Evolutionary conservation across 2,797 vertebrate genomes (phyloP), one percentile per base, ranked within the genome.

Genomic region (Hippopotamyrus pictus): DNA sequence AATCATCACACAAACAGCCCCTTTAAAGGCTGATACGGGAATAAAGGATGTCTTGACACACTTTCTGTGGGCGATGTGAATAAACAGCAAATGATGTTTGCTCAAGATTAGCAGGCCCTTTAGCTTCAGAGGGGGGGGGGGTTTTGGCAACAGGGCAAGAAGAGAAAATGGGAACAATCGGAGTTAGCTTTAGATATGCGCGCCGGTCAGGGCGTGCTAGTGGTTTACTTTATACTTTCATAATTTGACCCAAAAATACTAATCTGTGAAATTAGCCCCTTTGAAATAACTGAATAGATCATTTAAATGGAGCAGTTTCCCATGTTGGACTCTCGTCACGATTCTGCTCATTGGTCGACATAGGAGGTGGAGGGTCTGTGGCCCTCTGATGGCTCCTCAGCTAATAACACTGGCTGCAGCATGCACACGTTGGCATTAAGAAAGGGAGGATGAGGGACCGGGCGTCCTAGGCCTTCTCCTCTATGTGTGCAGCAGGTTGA

Each of bases 61-160:
- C 53, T 87, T 87, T 87, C 86, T 87, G 86, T 87, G 86, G 86
- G 86, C 33, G 57, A 87, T 87, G 86, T 87, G 86, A 54, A 87
- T 54, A 87, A 87, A 87, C 57, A 87, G 86, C 57, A 87, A 87
- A 87, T 87, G 53, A 59, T 87, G 86, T 87, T 87, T 87, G 37
- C 19, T 87, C 57, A 87, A 87, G 33, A 87, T 86, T 86, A 86
- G 12, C 25, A 1, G 50, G 46, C 37, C 51, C 57, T 87, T 87
- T 54, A 87, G 29, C 86, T 87, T 87, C 33, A 87, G 57, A 65
- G 53, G 19, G 33, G 19, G 9, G 53, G 19, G 33, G 19, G 9
- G 0, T 62, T 59, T 86, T 22, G 57, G 33, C 50, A n/a, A 22
- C 12, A 44, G 53, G 5, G 57, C 54, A 62, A 6, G 86, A 51